Conservation (phyloP, 1,140 invertebrate genomes). For the Tetragonula clypearis region DNA sequence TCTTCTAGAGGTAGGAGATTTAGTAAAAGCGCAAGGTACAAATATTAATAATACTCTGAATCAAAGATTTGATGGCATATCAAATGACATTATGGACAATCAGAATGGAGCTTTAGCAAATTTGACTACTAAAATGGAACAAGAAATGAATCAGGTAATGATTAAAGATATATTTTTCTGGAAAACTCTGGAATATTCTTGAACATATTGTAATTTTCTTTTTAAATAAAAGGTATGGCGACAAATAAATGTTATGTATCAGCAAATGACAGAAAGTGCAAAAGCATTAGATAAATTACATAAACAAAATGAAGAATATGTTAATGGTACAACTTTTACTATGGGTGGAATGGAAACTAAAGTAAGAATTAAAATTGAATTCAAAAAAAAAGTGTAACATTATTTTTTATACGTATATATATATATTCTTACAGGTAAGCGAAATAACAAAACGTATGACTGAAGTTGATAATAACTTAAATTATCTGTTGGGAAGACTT, state of each 20-base stretch:
- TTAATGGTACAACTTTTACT: slow-evolving; percentile 90
- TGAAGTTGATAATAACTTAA: slow-evolving; percentile 92
- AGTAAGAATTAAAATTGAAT: slow-evolving; percentile 78
- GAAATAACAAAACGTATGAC: slow-evolving; percentile 90
- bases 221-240: slow-evolving; percentile 86
- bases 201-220: background rate
- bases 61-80: slow-evolving; percentile 87
- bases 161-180: background rate
- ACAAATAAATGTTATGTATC: slow-evolving; percentile 94
- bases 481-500: slow-evolving; percentile 90
- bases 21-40: slow-evolving; percentile 86
- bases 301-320: slow-evolving; percentile 89
- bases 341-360: slow-evolving; percentile 92
- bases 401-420: background rate
- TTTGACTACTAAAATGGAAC: slow-evolving; percentile 89
- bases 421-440: slow-evolving; percentile 82
- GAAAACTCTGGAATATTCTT: background rate
- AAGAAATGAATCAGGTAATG: slow-evolving; percentile 89
- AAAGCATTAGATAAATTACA: slow-evolving; percentile 89
- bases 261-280: slow-evolving; percentile 90
- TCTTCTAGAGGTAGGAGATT: slow-evolving; percentile 88
- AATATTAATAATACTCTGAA: slow-evolving; percentile 87
- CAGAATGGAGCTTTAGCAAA: slow-evolving; percentile 89
- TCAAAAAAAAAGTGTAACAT: background rate
- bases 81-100: slow-evolving; percentile 87